Base-by-base conservation (phyloP, 2,797 vertebrate species). In the Botia kubotai region DNA sequence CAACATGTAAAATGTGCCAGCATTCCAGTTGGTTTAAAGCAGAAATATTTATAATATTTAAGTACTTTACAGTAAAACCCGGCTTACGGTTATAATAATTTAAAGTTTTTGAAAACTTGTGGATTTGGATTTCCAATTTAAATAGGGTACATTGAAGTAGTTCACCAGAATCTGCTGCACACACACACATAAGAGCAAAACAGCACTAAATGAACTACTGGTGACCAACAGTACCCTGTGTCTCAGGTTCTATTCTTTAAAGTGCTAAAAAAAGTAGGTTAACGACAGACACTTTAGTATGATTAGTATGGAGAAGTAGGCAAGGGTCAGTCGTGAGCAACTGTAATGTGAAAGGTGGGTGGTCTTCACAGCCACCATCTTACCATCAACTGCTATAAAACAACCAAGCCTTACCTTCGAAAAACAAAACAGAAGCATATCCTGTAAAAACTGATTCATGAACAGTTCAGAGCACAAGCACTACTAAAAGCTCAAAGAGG, bases 221-320 rank as follows among this genome's bases (percentile, higher is more conserved):
- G 14, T 79, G 23, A 74, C 79, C 72, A 79, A 75, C 19, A 23
- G 77, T 19, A 39, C 81, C 77, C 70, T 74, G 21, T 68, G 21
- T 58, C 71, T 79, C 26, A 1, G 75, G 84, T 67, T 86, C 84
- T 81, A 87, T 83, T 87, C 87, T 91, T 90, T 87, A 88, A 87
- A 83, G 67, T 65, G 68, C 88, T 90, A 88, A 92, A 91, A 90
- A 87, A 91, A 87, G 86, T 83, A 86, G 88, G 87, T 88, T 88
- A 87, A 87, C 82, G 57, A 84, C 79, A 72, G 87, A 87, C 91
- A 92, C 90, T 91, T 80, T 85, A 81, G 89, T 90, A 92, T 88
- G 85, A 90, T 91, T 92, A 91, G 88, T 80, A 80, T 57, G 36
- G 55, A 80, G 85, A 86, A 82, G 86, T 53, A 82, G 75, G 81